A percentile compares a stretch with the other conserved stretches of the same genome.
Conservation (phyloP, 2,797 vertebrate genomes). For the Danio choprae region DNA sequence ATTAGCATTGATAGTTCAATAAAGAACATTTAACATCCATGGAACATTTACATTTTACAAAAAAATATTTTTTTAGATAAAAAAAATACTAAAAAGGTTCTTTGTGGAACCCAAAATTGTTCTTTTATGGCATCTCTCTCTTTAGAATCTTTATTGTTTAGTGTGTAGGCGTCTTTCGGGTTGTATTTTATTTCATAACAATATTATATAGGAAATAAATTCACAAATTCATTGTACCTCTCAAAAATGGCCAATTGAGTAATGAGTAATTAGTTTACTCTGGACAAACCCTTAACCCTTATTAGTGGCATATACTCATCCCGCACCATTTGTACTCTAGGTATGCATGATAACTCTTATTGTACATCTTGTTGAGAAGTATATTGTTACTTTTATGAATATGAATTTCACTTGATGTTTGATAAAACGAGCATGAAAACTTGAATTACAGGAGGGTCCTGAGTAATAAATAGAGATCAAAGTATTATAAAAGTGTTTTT, state of each 20-base stretch:
- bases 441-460: not conserved
- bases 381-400: not conserved
- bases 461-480: not conserved
- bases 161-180: slow-evolving; percentile 22
- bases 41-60: too few relatives aligned
- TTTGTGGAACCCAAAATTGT: too few relatives aligned
- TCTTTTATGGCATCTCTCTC: too few relatives aligned
- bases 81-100: too few relatives aligned
- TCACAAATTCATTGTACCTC: slow-evolving; percentile 36
- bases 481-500: not conserved
- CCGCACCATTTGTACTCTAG: not conserved
- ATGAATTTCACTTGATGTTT: not conserved
- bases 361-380: not conserved
- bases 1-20: too few relatives aligned
- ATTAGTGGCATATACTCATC: not conserved
- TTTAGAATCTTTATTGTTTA: too few relatives aligned
- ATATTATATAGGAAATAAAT: slow-evolving; percentile 41
- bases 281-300: slow-evolving; percentile 6
- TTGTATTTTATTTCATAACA: slow-evolving; percentile 58
- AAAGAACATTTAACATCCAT: too few relatives aligned
- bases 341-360: not conserved
- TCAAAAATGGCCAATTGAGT: not conserved
- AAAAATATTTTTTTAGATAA: too few relatives aligned
- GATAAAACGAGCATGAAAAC: not conserved
- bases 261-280: slow-evolving; percentile 5